Evolutionary conservation across 2,113 vertebrate species (phyloP).

Genomic region (Prionailurus viverrinus): DNA sequence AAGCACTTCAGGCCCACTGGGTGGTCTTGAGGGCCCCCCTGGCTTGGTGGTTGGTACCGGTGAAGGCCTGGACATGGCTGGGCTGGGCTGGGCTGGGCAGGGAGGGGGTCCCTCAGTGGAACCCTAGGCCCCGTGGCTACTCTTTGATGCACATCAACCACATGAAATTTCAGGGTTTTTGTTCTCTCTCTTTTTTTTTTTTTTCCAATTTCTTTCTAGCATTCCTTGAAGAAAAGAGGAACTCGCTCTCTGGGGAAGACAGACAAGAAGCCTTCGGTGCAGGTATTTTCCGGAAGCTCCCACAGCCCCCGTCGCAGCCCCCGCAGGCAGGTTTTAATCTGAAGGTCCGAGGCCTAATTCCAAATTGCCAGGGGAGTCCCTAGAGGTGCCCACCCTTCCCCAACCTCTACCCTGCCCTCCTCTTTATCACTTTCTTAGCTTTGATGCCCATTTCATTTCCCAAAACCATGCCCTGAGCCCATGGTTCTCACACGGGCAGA

Average conservation of each 20-base stretch:
- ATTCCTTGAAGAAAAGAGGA: constrained; percentile 95
- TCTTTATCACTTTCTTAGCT: neutral
- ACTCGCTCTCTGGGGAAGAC: constrained; percentile 93
- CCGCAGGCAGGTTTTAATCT: neutral
- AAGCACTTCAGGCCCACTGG: neutral
- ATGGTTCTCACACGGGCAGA: neutral
- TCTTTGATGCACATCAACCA: neutral
- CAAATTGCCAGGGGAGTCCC: neutral
- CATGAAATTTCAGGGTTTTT: neutral
- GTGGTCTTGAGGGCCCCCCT: neutral
- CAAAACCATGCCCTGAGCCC: neutral
- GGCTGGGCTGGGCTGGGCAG: neutral
- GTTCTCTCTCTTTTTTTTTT: neutral
- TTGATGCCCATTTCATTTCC: neutral
- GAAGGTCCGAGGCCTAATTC: neutral
- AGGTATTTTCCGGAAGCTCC: constrained; percentile 87
- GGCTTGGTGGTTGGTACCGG: neutral
- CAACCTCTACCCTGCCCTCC: neutral
- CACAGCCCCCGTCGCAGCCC: rapidly evolving
- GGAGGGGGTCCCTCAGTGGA: too few relatives aligned
- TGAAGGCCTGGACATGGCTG: neutral
- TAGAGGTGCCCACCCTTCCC: neutral
- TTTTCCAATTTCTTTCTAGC: constrained; percentile 86
- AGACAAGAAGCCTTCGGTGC: constrained; percentile 94
- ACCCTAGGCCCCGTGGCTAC: neutral